These are phyloP conservation scores for Psittacula derbiana DNA, from an alignment of 2,797 vertebrate species.

Conservation along the genomic window DNA sequence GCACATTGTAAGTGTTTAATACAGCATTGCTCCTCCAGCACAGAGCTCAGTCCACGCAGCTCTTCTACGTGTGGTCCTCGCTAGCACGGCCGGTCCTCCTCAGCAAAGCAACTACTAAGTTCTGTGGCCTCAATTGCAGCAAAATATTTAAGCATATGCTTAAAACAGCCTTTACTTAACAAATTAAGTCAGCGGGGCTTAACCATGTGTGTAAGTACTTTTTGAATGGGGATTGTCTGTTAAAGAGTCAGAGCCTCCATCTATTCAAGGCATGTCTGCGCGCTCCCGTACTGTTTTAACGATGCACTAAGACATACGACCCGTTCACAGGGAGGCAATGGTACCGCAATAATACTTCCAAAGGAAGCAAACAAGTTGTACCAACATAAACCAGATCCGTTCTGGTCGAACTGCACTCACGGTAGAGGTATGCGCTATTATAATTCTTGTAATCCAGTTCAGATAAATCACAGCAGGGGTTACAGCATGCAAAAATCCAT, in stretches of 20 bases:
- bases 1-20: neutral
- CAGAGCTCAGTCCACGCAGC: rapidly evolving
- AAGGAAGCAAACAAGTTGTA: neutral
- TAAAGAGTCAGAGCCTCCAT: neutral
- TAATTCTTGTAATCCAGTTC: neutral
- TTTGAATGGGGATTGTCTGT: conserved; percentile 15
- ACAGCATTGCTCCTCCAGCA: neutral
- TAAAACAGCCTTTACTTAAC: conserved; percentile 13
- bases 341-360: neutral
- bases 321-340: neutral
- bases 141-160: conserved; percentile 32
- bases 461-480: neutral
- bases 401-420: neutral
- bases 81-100: rapidly evolving
- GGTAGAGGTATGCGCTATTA: neutral
- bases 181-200: neutral
- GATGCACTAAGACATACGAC: neutral
- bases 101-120: neutral
- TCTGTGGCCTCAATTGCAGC: neutral
- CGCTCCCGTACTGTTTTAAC: neutral
- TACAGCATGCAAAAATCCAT: neutral
- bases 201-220: conserved; percentile 41
- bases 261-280: neutral
- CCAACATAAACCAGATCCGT: neutral
- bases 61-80: rapidly evolving